phyloP scores from a whole-genome alignment of 2,113 vertebrate species.

The Spizaetus ornatus region DNA sequence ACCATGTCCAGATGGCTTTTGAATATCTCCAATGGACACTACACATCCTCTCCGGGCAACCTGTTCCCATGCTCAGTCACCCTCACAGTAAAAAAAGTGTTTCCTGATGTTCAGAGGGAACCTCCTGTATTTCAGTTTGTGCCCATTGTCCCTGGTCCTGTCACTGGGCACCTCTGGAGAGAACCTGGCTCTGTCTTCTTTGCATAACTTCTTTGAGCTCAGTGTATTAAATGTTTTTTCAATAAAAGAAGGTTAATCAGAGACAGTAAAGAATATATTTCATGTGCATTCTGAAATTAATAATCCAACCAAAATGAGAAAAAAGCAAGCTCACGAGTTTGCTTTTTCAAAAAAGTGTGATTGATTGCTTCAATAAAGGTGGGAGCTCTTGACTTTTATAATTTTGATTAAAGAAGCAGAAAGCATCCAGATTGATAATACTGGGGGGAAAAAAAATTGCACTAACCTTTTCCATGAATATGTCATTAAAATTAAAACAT shows the following conservation, averaged over 20 bases:
- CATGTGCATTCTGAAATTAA: not conserved
- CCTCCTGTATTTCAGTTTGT: not conserved
- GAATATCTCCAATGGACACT: not conserved
- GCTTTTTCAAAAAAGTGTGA: not conserved
- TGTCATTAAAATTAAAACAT: not conserved
- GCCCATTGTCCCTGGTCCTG: not conserved
- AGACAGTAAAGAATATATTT: not conserved
- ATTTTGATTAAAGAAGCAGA: not conserved
- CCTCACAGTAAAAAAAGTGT: not conserved
- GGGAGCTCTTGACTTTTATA: not conserved
- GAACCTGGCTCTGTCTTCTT: not conserved
- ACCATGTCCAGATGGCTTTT: not conserved
- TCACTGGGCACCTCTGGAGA: not conserved
- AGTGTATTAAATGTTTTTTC: not conserved
- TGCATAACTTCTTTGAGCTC: not conserved
- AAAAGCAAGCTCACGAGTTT: not conserved
- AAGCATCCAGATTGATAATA: not conserved
- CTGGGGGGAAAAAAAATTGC: accelerated
- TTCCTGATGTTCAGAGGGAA: not conserved
- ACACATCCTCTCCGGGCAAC: not conserved
- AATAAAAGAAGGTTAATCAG: not conserved
- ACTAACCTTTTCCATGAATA: not conserved
- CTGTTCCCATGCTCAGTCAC: not conserved
- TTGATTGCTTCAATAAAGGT: not conserved
- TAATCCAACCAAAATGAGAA: not conserved